Evolutionary conservation across 2,797 vertebrate species (phyloP).

Genomic region (Periophthalmus magnuspinnatus): DNA sequence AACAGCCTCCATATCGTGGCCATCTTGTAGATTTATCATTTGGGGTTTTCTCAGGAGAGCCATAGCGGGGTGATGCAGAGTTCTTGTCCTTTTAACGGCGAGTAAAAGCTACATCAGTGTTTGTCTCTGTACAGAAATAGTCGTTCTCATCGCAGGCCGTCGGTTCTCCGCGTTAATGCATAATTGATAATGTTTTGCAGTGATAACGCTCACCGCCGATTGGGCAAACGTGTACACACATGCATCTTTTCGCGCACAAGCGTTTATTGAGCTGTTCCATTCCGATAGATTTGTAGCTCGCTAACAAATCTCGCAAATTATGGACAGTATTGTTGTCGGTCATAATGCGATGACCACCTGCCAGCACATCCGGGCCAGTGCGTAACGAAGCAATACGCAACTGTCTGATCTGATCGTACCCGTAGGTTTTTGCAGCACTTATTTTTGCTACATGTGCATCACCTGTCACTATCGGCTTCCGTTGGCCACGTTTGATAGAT

Average conservation of each 20-base stretch:
- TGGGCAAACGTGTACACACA: slow-evolving; percentile 23
- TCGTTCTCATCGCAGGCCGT: slow-evolving; percentile 35
- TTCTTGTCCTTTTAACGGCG: slow-evolving; percentile 22
- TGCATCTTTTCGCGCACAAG: slow-evolving; percentile 22
- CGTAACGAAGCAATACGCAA: neutral
- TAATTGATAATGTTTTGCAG: slow-evolving; percentile 67
- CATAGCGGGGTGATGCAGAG: slow-evolving; percentile 11
- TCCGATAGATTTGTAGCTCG: neutral
- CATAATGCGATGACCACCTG: neutral
- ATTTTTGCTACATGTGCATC: neutral
- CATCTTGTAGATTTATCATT: slow-evolving; percentile 27
- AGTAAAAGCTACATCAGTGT: slow-evolving; percentile 46
- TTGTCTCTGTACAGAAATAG: slow-evolving; percentile 50
- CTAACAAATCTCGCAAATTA: slow-evolving; percentile 12
- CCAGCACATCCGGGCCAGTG: neutral
- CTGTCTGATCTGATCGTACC: too few species aligned
- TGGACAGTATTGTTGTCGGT: neutral
- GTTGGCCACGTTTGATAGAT: neutral
- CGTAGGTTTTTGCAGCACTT: neutral
- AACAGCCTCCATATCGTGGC: slow-evolving; percentile 22
- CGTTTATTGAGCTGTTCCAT: slow-evolving; percentile 16
- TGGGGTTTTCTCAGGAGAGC: slow-evolving; percentile 2
- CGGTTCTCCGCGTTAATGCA: slow-evolving; percentile 45
- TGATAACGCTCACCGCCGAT: slow-evolving; percentile 41
- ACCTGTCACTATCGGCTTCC: neutral